Conservation (phyloP, 2,113 vertebrate species). For the Canis aureus region DNA sequence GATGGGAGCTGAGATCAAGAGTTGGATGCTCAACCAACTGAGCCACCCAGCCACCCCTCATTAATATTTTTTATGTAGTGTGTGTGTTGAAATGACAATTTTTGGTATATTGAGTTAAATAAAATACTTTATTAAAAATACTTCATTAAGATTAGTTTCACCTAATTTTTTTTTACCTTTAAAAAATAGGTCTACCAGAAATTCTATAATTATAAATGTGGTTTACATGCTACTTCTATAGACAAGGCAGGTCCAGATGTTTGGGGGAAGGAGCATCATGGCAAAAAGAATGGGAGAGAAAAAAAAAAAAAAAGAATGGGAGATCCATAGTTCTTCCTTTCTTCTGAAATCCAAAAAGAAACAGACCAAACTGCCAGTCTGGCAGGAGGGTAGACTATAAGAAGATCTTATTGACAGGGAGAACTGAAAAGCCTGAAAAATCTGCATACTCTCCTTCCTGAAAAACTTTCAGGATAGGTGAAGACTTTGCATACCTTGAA, state of each 20-base stretch:
- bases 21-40: too few relatives aligned
- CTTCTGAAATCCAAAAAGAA: conserved; percentile 19
- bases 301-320: neutral
- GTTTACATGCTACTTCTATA: neutral
- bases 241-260: neutral
- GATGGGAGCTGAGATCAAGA: too few relatives aligned
- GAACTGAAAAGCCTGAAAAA: neutral
- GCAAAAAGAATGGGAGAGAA: neutral
- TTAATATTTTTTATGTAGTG: neutral
- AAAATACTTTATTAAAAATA: conserved; percentile 6
- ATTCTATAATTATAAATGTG: neutral
- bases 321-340: neutral
- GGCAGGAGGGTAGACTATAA: neutral
- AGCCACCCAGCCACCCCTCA: neutral
- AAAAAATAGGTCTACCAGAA: neutral
- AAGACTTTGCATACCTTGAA: neutral
- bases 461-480: neutral
- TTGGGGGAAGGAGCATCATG: neutral
- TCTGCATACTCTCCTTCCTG: neutral
- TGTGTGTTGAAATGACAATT: neutral
- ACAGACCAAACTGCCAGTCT: neutral
- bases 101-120: neutral
- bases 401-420: neutral
- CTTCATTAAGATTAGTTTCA: conserved; percentile 8
- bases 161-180: conserved; percentile 14